These are phyloP conservation scores for Agapornis roseicollis DNA, from an alignment of 2,113 vertebrate species.

Conservation along the genomic window DNA sequence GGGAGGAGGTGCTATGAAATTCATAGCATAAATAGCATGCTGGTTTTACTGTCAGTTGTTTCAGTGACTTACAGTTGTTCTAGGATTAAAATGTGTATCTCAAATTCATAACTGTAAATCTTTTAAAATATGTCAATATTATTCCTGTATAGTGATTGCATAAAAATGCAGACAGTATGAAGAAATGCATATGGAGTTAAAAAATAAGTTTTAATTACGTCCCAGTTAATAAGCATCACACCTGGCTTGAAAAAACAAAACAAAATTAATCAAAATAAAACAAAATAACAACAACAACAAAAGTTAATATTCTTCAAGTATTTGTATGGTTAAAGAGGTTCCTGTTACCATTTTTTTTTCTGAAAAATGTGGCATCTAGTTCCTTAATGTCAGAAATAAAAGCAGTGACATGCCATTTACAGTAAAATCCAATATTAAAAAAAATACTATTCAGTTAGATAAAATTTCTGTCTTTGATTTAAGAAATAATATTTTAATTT, in stretches of 20 bases:
- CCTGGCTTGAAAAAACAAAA: background rate
- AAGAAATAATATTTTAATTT: background rate
- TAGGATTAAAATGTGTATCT: background rate
- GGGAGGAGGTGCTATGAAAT: background rate
- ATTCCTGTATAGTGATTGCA: background rate
- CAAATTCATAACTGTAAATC: background rate
- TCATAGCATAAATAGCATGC: background rate
- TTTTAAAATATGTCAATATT: background rate
- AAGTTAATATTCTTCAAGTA: background rate
- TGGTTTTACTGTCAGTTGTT: background rate
- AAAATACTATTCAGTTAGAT: background rate
- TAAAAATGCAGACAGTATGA: background rate
- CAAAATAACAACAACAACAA: background rate
- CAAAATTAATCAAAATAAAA: background rate
- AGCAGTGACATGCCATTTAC: background rate
- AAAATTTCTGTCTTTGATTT: background rate
- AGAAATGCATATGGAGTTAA: background rate
- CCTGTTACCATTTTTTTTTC: background rate
- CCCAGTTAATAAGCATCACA: background rate
- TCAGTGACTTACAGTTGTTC: background rate
- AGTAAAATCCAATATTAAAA: background rate
- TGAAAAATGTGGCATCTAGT: background rate
- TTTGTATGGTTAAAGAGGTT: background rate
- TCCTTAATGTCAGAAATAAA: background rate
- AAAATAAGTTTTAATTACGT: background rate